These are phyloP conservation scores for Chironex yamaguchii DNA, from an alignment of 30 jellyfish, hydroid and myxozoan genomes.

Conservation along the genomic window DNA sequence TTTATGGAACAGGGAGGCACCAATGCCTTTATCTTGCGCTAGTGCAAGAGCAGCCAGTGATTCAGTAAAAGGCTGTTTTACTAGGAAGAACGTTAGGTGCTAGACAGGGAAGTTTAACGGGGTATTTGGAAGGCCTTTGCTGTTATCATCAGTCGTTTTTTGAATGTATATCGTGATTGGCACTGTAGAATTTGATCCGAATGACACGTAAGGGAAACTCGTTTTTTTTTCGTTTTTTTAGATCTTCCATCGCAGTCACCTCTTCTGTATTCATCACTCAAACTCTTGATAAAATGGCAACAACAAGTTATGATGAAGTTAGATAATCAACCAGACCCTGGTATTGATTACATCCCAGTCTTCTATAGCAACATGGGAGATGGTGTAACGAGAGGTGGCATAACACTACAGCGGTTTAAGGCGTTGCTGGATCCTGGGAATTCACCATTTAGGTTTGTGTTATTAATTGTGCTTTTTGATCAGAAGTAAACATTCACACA, in stretches of 20 bases:
- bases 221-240: no score
- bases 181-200: no score
- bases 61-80: no score
- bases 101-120: no score
- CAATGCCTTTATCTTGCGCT: no score
- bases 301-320: constrained; percentile 65
- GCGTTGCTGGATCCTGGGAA: constrained; percentile 84
- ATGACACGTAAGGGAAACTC: no score
- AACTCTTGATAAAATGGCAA: constrained; percentile 90
- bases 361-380: constrained; percentile 60
- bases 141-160: no score
- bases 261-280: constrained; percentile 79
- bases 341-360: constrained; percentile 67
- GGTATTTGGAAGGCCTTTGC: no score
- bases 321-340: constrained; percentile 71
- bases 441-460: constrained; percentile 88
- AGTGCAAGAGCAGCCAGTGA: no score
- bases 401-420: constrained; percentile 77
- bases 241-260: constrained; percentile 96
- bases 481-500: background rate
- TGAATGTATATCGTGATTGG: no score
- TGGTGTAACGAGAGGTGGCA: constrained; percentile 92
- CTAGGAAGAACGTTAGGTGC: no score
- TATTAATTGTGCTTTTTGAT: background rate
- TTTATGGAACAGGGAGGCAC: no score